phyloP scores from a whole-genome alignment of 2,888 invertebrate species.

The Cheilosia urbana region DNA sequence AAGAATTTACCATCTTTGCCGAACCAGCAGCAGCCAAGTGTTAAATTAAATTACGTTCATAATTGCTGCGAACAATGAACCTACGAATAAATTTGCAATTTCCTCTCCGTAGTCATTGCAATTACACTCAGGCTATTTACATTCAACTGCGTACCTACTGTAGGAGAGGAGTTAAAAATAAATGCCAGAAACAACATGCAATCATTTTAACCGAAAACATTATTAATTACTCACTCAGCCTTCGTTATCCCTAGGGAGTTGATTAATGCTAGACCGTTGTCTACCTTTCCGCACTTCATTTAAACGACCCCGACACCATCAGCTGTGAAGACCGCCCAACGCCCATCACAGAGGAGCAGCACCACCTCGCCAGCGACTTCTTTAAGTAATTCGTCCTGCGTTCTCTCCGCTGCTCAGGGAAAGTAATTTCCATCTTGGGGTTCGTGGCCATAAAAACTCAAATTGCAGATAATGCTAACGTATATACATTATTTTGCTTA shows the following conservation, averaged over 20 bases:
- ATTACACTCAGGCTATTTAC: slow-evolving; percentile 18
- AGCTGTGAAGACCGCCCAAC: background rate
- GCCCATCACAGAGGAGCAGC: background rate
- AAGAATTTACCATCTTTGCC: slow-evolving; percentile 24
- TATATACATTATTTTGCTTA: background rate
- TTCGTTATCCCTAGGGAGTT: slow-evolving; percentile 53
- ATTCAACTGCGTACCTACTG: slow-evolving; percentile 19
- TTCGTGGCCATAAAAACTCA: slow-evolving; percentile 59
- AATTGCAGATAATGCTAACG: slow-evolving; percentile 51
- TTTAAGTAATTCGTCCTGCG: slow-evolving; percentile 31
- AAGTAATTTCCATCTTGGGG: slow-evolving; percentile 61
- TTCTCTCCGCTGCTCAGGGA: slow-evolving; percentile 43
- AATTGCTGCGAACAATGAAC: slow-evolving; percentile 56
- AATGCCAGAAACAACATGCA: slow-evolving; percentile 62
- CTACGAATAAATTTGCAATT: slow-evolving; percentile 49
- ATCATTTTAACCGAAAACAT: slow-evolving; percentile 68
- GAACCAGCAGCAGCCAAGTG: slow-evolving; percentile 31
- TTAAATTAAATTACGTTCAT: slow-evolving; percentile 50
- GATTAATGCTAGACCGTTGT: slow-evolving; percentile 52
- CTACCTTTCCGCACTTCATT: slow-evolving; percentile 65
- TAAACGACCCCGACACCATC: slow-evolving; percentile 13
- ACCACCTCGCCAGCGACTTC: background rate
- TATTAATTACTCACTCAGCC: slow-evolving; percentile 69
- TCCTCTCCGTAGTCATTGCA: background rate
- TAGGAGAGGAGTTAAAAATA: slow-evolving; percentile 19